Conservation (phyloP, 2,888 invertebrate genomes). For the Pediacus dermestoides region DNA sequence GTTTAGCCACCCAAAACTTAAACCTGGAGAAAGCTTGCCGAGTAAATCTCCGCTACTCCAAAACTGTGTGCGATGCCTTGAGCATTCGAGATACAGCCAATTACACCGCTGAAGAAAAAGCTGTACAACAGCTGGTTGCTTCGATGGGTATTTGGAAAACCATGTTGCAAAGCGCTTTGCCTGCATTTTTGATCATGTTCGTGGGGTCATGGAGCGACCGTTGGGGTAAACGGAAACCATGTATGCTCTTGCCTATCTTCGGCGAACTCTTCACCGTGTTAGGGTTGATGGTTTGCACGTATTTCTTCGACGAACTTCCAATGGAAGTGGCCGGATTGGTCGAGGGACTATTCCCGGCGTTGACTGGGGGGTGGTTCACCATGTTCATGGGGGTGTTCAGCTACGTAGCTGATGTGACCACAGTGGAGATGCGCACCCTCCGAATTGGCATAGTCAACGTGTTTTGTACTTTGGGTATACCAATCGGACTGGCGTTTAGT, state of each 20-base stretch:
- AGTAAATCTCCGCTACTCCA: conserved; percentile 71
- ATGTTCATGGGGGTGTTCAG: conserved; percentile 90
- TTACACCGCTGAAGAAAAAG: conserved; percentile 59
- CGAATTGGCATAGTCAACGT: conserved; percentile 85
- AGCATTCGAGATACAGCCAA: conserved; percentile 68
- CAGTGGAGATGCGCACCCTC: conserved; percentile 76
- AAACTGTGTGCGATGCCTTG: conserved; percentile 72
- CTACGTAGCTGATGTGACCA: conserved; percentile 84
- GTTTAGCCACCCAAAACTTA: conserved; percentile 78
- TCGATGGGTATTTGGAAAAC: conserved; percentile 85
- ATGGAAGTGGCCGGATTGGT: conserved; percentile 78
- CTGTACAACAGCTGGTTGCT: conserved; percentile 71
- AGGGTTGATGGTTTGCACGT: conserved; percentile 75
- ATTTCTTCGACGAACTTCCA: conserved; percentile 72
- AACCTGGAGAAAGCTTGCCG: conserved; percentile 84
- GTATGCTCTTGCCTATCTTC: conserved; percentile 77
- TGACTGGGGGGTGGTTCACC: conserved; percentile 84
- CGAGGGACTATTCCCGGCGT: conserved; percentile 76
- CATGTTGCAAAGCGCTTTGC: conserved; percentile 75
- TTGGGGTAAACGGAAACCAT: conserved; percentile 69
- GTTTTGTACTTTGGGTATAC: conserved; percentile 83
- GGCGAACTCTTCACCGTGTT: conserved; percentile 77
- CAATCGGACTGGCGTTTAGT: conserved; percentile 84
- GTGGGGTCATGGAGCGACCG: conserved; percentile 76
- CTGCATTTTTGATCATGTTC: conserved; percentile 77